Percentiles rank a stretch among this genome's conserved stretches.
Evolutionary conservation across 2,797 vertebrate species (phyloP).

Genomic region (Onychomys leucogaster): DNA sequence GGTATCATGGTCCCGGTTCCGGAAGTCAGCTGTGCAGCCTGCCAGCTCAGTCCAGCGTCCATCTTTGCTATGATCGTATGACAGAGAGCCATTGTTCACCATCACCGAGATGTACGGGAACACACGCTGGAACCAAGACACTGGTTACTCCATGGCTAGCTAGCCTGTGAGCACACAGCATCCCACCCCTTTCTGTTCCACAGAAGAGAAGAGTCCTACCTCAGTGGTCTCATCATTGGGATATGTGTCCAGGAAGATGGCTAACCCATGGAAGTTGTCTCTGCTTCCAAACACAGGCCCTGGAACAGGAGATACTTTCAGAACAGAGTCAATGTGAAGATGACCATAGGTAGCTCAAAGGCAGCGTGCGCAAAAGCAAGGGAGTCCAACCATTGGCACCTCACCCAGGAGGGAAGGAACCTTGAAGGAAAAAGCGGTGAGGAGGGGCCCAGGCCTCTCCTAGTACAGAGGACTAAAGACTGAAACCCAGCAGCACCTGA

Average conservation of each 20-base stretch:
- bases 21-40: constrained; percentile 95
- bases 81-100: constrained; percentile 97
- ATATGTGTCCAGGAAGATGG: constrained; percentile 97
- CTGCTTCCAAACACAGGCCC: constrained; percentile 97
- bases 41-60: constrained; percentile 95
- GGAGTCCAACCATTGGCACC: not conserved
- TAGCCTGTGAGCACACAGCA: not conserved
- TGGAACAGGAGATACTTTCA: constrained; percentile 82
- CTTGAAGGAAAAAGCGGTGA: not conserved
- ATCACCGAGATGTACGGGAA: constrained; percentile 98
- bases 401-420: not conserved
- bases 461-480: not conserved
- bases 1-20: constrained; percentile 96
- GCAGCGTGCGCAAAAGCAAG: not conserved
- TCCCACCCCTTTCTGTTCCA: not conserved
- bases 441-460: not conserved
- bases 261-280: constrained; percentile 96
- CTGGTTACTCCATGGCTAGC: not conserved
- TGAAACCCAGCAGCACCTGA: not conserved
- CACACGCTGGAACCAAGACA: constrained; percentile 90
- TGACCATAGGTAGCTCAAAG: not conserved
- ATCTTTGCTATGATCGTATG: constrained; percentile 97
- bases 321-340: not conserved
- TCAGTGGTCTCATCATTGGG: constrained; percentile 96
- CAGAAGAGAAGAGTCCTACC: constrained; percentile 88